Percentiles rank a stretch among this genome's conserved stretches.
These are phyloP conservation scores for Byasa hedistus DNA, from an alignment of 2,888 invertebrate species.

Conservation along the genomic window DNA sequence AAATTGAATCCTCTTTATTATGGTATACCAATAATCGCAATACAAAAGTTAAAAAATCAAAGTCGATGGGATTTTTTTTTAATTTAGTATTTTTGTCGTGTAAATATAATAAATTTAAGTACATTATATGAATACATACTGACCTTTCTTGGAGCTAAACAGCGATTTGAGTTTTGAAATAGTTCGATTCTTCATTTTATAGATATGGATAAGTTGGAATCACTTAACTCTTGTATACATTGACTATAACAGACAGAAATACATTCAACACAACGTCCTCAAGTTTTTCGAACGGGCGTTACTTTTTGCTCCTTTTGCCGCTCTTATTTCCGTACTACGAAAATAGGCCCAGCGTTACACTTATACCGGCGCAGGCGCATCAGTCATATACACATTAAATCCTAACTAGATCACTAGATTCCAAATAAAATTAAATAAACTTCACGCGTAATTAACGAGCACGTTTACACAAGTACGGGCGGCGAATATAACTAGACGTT, in stretches of 20 bases:
- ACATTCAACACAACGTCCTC: conserved; percentile 72
- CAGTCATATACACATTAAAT: conserved; percentile 58
- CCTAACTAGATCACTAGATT: conserved; percentile 40
- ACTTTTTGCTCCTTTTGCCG: conserved; percentile 79
- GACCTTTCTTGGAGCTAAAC: conserved; percentile 73
- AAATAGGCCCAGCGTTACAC: conserved; percentile 76
- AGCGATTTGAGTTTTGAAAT: conserved; percentile 72
- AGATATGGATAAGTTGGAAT: conserved; percentile 43
- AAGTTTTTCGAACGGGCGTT: conserved; percentile 72
- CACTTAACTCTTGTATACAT: conserved; percentile 60
- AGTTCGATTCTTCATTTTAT: conserved; percentile 74
- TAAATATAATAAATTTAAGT: neutral
- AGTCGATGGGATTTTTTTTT: too few species aligned
- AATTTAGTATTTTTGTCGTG: neutral
- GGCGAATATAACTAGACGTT: conserved; percentile 39
- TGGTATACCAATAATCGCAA: too few species aligned
- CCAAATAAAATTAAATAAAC: conserved; percentile 36
- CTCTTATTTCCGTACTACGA: conserved; percentile 80
- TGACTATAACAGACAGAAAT: conserved; percentile 70
- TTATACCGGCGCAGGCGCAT: conserved; percentile 73
- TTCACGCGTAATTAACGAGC: conserved; percentile 28
- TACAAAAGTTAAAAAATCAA: too few species aligned
- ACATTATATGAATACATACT: conserved; percentile 29
- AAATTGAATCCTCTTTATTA: too few species aligned
- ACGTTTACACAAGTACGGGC: conserved; percentile 3